Conservation (phyloP, 2,888 invertebrate genomes). For the Panzeria rudis region DNA sequence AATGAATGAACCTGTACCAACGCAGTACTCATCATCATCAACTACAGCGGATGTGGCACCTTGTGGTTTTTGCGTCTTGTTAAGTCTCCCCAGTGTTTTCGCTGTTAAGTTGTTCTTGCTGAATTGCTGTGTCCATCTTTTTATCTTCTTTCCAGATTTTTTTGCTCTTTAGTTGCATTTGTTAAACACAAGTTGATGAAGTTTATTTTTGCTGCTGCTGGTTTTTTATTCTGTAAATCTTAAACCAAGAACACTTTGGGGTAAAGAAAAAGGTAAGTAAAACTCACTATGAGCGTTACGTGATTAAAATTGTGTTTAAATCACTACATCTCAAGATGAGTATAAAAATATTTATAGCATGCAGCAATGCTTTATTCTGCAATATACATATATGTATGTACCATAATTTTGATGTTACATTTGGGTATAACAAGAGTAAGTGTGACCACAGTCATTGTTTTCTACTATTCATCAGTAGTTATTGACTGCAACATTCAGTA, state of each 20-base stretch:
- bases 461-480: slow-evolving; percentile 59
- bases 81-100: slow-evolving; percentile 34
- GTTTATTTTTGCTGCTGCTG: slow-evolving; percentile 21
- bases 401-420: slow-evolving; percentile 39
- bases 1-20: slow-evolving; percentile 48
- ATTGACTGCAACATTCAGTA: neutral
- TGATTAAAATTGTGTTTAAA: slow-evolving; percentile 58
- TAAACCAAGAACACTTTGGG: slow-evolving; percentile 43
- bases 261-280: slow-evolving; percentile 40
- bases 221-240: slow-evolving; percentile 52
- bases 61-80: slow-evolving; percentile 63
- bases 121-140: slow-evolving; percentile 47
- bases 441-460: slow-evolving; percentile 67
- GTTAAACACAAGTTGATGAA: slow-evolving; percentile 48
- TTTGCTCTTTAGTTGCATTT: slow-evolving; percentile 41
- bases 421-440: slow-evolving; percentile 52
- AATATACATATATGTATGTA: neutral
- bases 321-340: slow-evolving; percentile 56
- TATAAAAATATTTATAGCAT: slow-evolving; percentile 35
- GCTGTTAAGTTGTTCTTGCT: slow-evolving; percentile 28
- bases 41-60: slow-evolving; percentile 70
- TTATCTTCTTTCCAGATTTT: slow-evolving; percentile 3
- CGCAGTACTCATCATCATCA: slow-evolving; percentile 57
- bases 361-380: slow-evolving; percentile 6
- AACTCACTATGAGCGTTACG: slow-evolving; percentile 53